These are phyloP conservation scores for Papilio elwesi DNA, from an alignment of 2,888 invertebrate genomes.

Conservation along the genomic window DNA sequence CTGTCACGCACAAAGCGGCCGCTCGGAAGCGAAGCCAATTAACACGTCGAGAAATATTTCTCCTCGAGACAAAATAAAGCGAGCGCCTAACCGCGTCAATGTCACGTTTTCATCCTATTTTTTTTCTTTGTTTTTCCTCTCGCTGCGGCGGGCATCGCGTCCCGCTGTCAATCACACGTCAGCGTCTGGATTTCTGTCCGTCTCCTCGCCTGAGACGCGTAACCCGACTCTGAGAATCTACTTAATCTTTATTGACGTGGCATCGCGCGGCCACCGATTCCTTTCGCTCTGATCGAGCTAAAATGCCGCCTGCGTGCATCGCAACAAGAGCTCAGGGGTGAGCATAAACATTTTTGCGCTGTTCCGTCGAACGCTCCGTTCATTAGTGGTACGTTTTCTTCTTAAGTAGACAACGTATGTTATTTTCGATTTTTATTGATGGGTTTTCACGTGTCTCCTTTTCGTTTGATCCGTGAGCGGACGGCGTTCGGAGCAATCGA, in stretches of 20 bases:
- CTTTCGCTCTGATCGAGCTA: conserved; percentile 28
- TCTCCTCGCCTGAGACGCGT: conserved; percentile 52
- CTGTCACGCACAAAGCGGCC: conserved; percentile 35
- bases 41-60: conserved; percentile 40
- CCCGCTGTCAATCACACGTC: conserved; percentile 49
- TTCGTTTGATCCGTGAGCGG: conserved; percentile 26
- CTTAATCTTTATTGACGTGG: conserved; percentile 60
- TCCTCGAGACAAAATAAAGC: conserved; percentile 40
- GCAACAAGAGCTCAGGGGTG: conserved; percentile 37
- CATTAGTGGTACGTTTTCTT: conserved; percentile 69
- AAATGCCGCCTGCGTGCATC: conserved; percentile 43
- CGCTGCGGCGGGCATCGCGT: conserved; percentile 44
- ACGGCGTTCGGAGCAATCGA: not conserved
- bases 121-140: conserved; percentile 38
- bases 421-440: conserved; percentile 63
- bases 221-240: conserved; percentile 55
- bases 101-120: conserved; percentile 38
- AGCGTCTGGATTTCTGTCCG: conserved; percentile 53
- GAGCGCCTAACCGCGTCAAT: conserved; percentile 41
- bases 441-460: conserved; percentile 51
- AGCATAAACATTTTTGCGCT: conserved; percentile 44
- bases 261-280: conserved; percentile 35
- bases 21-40: conserved; percentile 41
- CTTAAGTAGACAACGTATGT: conserved; percentile 67
- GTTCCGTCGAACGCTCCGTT: conserved; percentile 52